These are phyloP conservation scores for Noctilio leporinus DNA, from an alignment of 2,113 vertebrate genomes.

Conservation along the genomic window DNA sequence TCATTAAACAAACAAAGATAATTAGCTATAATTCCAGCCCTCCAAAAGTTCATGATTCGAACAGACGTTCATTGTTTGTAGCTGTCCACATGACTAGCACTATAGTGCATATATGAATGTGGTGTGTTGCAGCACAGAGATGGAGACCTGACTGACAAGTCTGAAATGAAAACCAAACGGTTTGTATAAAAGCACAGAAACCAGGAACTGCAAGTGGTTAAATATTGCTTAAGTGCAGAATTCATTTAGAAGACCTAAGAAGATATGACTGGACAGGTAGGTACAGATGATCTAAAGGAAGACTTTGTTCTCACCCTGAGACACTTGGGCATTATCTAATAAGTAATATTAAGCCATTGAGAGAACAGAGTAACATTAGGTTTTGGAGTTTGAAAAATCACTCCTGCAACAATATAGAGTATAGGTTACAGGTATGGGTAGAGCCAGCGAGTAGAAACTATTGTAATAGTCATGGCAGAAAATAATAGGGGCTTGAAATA, in stretches of 20 bases:
- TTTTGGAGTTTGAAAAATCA: neutral
- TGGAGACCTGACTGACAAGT: neutral
- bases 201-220: neutral
- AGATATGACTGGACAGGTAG: neutral
- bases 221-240: neutral
- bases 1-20: conserved; percentile 38
- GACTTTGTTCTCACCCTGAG: neutral
- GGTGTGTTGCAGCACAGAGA: neutral
- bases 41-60: neutral
- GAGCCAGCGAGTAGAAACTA: neutral
- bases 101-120: neutral
- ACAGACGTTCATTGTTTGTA: neutral
- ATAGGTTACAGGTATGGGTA: neutral
- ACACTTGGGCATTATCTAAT: neutral
- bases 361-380: neutral
- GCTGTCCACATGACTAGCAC: neutral
- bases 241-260: neutral
- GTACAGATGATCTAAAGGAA: neutral
- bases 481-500: neutral
- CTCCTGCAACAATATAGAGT: neutral
- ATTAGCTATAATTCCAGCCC: neutral
- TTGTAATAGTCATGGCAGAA: neutral
- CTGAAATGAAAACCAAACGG: neutral
- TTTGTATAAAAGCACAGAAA: neutral
- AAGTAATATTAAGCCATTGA: neutral